Base-by-base conservation (phyloP, 1,140 invertebrate genomes). In the Polypedilum vanderplanki region DNA sequence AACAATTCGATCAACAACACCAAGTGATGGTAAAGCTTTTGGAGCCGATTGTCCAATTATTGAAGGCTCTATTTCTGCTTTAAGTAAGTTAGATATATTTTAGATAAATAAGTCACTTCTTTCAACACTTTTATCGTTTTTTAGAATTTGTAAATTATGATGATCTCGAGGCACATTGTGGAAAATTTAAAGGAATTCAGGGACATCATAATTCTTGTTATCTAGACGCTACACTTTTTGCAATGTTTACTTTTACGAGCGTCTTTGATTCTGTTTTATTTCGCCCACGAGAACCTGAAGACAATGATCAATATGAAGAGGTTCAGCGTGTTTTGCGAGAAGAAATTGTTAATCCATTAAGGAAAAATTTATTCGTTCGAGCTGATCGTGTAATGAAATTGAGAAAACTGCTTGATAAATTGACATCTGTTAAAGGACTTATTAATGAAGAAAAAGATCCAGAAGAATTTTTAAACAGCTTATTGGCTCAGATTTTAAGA, bases 171-270 rank as follows among this genome's bases (percentile, higher is more conserved):
- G 86, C 84, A 41, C 85, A 90, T 75, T 91, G 88, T 79, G 90
- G 91, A 18, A 93, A 93, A 83, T 91, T 89, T 80, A 86, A 89
- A 77, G 96, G 97, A 3, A 98, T 98, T 78, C 96, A 98, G 85
- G 97, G 97, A 5, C 95, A 98, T 82, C 94, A 97, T 80, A 99
- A 98, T 85, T 98, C 96, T 0, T 99, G 97, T 83, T 99, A 99
- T 83, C 85, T 98, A 76, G 97, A 99, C 83, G 95, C 96, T 1
- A 98, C 95, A 3, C 85, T 98, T 7, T 98, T 98, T 83, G 90
- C 93, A 18, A 98, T 98, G 96, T 98, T 98, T 83, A 93, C 96
- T 9, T 98, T 96, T 82, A 96, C 94, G 0, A 91, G 91, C 79
- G 94, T 97, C 0, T 98, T 98, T 85, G 97, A 98, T 84, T 91